A percentile compares a stretch with the other conserved stretches of the same genome.
phyloP scores from a whole-genome alignment of 1,140 invertebrate genomes.

The Drosophila burlai region DNA sequence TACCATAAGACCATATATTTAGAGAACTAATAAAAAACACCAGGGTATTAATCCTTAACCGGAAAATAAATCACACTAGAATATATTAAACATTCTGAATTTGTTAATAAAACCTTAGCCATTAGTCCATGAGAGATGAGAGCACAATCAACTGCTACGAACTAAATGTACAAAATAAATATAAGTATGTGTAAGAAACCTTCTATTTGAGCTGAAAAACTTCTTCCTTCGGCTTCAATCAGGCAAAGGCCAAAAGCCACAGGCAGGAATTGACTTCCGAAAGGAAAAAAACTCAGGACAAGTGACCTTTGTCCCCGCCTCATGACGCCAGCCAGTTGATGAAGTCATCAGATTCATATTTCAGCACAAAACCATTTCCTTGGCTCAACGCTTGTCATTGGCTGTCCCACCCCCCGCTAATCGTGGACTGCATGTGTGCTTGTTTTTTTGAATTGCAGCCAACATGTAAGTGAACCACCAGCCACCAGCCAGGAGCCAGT shows the following conservation, averaged over 20 bases:
- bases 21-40: constrained; percentile 8
- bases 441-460: constrained; percentile 32
- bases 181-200: too few relatives aligned
- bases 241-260: constrained; percentile 25
- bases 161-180: not conserved
- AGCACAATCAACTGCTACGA: not conserved
- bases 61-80: not conserved
- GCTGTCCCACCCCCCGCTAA: constrained; percentile 1
- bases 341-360: constrained; percentile 61
- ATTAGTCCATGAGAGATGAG: not conserved
- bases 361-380: constrained; percentile 25
- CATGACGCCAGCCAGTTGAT: constrained; percentile 55
- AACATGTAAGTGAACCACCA: constrained; percentile 24
- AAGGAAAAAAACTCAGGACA: constrained; percentile 6
- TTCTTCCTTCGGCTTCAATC: not conserved
- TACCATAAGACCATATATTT: constrained; percentile 35
- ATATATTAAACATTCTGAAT: not conserved
- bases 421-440: constrained; percentile 16
- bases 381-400: constrained; percentile 32
- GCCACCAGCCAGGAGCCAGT: constrained; percentile 4
- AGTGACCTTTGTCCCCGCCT: constrained; percentile 34
- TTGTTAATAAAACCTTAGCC: not conserved
- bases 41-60: constrained; percentile 9
- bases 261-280: constrained; percentile 12
- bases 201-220: not conserved